Percentiles rank a stretch among this genome's conserved stretches.
Evolutionary conservation across 2,797 vertebrate genomes (phyloP).

Genomic region (Notamacropus eugenii): DNA sequence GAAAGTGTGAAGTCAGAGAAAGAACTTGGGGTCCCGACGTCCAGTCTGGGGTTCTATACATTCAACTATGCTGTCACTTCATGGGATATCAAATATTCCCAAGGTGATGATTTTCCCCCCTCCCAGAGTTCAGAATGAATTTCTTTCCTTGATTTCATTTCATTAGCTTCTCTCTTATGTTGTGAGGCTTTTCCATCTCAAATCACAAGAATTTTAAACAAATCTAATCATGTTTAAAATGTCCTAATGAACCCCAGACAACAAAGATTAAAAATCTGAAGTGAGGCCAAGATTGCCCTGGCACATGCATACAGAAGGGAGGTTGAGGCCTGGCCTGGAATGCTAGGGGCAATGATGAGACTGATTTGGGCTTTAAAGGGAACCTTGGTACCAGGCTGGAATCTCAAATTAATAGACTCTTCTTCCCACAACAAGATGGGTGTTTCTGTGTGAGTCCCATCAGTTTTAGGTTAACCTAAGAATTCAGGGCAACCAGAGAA

Average conservation of each 20-base stretch:
- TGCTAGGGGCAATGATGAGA: too few species aligned
- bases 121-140: not conserved
- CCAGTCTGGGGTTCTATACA: rapidly evolving
- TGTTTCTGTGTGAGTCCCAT: not conserved
- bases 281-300: not conserved
- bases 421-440: not conserved
- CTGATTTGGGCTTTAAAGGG: not conserved
- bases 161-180: slow-evolving; percentile 4
- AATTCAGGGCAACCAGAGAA: not conserved
- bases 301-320: not conserved
- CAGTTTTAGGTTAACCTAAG: too few species aligned
- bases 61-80: not conserved
- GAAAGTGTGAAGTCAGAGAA: not conserved
- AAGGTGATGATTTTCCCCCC: not conserved
- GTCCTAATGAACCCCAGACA: not conserved
- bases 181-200: not conserved
- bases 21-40: not conserved
- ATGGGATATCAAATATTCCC: not conserved
- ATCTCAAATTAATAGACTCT: not conserved
- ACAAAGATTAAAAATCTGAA: not conserved
- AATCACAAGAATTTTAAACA: not conserved
- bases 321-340: not conserved
- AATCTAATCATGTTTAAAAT: not conserved
- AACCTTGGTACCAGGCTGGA: not conserved
- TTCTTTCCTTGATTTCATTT: not conserved